These are phyloP conservation scores for Acanthochromis polyacanthus DNA, from an alignment of 2,113 vertebrate species.

Conservation along the genomic window DNA sequence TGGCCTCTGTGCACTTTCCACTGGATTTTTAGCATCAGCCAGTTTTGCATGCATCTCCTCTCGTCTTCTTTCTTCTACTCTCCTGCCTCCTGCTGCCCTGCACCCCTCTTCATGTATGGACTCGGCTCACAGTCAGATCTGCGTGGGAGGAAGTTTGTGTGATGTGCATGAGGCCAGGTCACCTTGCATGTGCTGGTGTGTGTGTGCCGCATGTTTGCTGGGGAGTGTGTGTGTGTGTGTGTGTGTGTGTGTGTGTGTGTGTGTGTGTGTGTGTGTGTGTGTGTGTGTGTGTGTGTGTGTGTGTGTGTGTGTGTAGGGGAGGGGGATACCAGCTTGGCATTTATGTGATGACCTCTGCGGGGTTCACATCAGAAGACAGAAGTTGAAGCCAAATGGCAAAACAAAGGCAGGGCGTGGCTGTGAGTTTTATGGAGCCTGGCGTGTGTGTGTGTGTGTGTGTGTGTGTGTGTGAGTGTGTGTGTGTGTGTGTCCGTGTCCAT, in stretches of 20 bases:
- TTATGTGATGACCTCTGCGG: slow-evolving; percentile 65
- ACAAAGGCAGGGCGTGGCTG: slow-evolving; percentile 76
- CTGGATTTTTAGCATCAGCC: neutral
- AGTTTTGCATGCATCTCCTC: neutral
- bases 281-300: neutral
- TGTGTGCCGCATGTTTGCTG: slow-evolving; percentile 28
- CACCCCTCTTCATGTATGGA: neutral
- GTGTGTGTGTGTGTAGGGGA: neutral
- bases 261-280: slow-evolving; percentile 19
- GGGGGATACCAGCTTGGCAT: slow-evolving; percentile 45
- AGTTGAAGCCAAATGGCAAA: slow-evolving; percentile 79
- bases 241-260: neutral
- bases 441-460: slow-evolving; percentile 49
- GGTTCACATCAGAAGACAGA: slow-evolving; percentile 69
- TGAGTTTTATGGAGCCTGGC: slow-evolving; percentile 74
- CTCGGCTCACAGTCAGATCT: slow-evolving; percentile 41
- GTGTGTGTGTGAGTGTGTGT: slow-evolving; percentile 55
- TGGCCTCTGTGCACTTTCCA: neutral
- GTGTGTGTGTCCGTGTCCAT: slow-evolving; percentile 26
- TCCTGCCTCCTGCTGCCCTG: neutral
- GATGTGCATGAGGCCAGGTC: slow-evolving; percentile 49
- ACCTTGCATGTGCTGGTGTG: slow-evolving; percentile 40
- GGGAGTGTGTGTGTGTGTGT: slow-evolving; percentile 3
- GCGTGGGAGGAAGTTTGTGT: slow-evolving; percentile 38
- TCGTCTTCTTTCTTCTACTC: neutral